These are phyloP conservation scores for Goniozus legneri DNA, from an alignment of 1,140 invertebrate species.

Conservation along the genomic window DNA sequence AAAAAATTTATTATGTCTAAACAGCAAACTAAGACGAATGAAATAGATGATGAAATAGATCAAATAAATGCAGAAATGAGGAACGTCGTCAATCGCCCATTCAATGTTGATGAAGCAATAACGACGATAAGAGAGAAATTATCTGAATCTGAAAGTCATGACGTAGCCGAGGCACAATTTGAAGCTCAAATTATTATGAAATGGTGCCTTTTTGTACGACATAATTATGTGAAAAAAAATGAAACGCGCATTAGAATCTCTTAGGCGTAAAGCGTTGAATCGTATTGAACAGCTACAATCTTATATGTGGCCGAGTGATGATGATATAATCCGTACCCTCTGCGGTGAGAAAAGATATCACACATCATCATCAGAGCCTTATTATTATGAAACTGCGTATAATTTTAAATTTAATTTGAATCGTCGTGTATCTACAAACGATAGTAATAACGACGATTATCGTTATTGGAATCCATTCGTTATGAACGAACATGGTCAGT, in stretches of 20 bases:
- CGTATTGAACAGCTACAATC: not conserved
- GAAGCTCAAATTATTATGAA: not conserved
- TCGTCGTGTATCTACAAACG: no score
- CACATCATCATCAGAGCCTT: not conserved
- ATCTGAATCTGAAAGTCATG: no score
- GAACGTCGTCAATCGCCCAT: no score
- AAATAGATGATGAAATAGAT: no score
- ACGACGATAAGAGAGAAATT: no score
- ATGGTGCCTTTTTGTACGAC: not conserved
- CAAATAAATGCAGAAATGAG: no score
- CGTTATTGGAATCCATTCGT: not conserved
- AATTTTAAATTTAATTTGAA: not conserved
- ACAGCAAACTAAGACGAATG: no score
- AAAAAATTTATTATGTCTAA: no score
- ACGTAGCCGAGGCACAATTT: not conserved
- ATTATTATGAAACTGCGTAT: not conserved
- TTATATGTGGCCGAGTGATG: not conserved
- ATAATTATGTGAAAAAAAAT: not conserved
- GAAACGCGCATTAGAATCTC: not conserved
- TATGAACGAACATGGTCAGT: not conserved
- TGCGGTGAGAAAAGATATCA: not conserved
- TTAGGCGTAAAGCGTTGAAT: not conserved
- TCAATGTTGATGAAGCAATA: no score
- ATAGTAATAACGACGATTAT: no score
- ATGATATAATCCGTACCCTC: no score